Percentiles rank a stretch among this genome's conserved stretches.
Conservation (phyloP, 2,113 vertebrate species). For the Daphoenositta chrysoptera region DNA sequence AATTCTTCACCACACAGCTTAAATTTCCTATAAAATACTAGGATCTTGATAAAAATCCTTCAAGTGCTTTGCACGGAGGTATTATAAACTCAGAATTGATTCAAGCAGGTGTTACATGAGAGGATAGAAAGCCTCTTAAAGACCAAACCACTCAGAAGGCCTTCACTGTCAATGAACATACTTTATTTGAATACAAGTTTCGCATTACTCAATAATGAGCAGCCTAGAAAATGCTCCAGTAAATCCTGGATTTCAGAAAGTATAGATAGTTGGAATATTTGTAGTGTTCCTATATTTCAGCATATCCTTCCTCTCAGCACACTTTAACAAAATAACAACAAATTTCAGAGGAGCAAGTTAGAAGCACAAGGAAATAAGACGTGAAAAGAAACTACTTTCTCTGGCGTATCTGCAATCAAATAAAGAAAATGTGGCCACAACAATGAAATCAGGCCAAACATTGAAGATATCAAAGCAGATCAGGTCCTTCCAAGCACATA, state of each 20-base stretch:
- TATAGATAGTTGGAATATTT: background rate
- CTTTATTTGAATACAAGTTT: background rate
- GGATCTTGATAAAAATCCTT: background rate
- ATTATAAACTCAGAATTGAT: background rate
- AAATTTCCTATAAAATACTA: background rate
- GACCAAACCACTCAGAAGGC: background rate
- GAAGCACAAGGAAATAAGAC: background rate
- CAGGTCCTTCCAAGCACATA: rapidly evolving
- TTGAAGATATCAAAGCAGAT: background rate
- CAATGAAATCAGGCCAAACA: background rate
- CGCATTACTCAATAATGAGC: background rate
- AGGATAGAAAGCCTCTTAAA: background rate
- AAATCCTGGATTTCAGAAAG: background rate
- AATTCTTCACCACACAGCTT: background rate
- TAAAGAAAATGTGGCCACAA: background rate
- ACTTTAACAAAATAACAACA: background rate
- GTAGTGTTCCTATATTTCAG: background rate
- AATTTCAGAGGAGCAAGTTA: background rate
- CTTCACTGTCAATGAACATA: background rate
- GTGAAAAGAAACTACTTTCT: background rate
- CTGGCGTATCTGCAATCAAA: background rate
- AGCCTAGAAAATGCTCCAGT: background rate
- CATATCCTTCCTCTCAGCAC: background rate
- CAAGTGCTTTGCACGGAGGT: background rate
- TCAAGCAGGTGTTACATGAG: background rate